Evolutionary conservation across 2,113 vertebrate genomes (phyloP).

Genomic region (Thamnaconus septentrionalis): DNA sequence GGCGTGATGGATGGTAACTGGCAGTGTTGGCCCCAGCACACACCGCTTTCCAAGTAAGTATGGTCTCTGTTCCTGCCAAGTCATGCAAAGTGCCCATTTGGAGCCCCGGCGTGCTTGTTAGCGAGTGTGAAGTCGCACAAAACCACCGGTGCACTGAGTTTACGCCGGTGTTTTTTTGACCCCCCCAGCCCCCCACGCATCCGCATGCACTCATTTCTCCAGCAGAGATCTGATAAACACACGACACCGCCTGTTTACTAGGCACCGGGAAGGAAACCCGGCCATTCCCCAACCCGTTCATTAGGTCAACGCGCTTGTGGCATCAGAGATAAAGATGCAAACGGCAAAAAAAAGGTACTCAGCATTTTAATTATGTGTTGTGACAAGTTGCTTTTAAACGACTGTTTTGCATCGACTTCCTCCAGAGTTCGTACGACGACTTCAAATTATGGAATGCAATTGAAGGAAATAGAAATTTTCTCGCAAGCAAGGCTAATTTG

Average conservation of each 20-base stretch:
- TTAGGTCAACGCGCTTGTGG: conserved; percentile 40
- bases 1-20: conserved; percentile 47
- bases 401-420: conserved; percentile 3
- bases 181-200: conserved; percentile 6
- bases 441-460: no score
- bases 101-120: conserved; percentile 43
- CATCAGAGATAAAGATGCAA: conserved; percentile 11
- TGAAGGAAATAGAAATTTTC: no score
- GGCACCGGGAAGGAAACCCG: conserved; percentile 14
- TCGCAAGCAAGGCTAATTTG: no score
- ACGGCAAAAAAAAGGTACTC: conserved; percentile 22
- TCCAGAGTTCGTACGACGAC: no score
- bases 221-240: conserved; percentile 42
- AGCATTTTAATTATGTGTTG: conserved; percentile 18
- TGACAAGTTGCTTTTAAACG: conserved; percentile 5
- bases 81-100: conserved; percentile 48
- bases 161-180: conserved; percentile 25
- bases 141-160: conserved; percentile 36
- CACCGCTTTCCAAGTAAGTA: conserved; percentile 42
- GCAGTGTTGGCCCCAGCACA: conserved; percentile 21
- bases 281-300: conserved; percentile 18
- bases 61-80: conserved; percentile 51
- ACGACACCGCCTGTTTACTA: conserved; percentile 12
- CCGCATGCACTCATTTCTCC: conserved; percentile 26
- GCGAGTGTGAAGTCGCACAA: conserved; percentile 43